These are phyloP conservation scores for Agrotis exclamationis DNA, from an alignment of 2,888 invertebrate species.

Conservation along the genomic window DNA sequence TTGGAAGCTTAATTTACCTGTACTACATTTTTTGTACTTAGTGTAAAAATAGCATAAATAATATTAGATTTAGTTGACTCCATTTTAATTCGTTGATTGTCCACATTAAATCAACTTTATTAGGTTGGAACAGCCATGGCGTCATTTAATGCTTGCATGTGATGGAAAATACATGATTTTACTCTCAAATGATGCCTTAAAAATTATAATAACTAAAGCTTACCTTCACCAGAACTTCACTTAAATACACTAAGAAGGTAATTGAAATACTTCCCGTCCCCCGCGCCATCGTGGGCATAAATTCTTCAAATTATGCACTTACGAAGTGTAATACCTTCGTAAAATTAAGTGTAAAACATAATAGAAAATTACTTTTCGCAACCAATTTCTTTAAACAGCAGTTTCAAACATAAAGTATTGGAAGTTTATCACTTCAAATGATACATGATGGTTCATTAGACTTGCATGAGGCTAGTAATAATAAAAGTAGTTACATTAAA, in stretches of 20 bases:
- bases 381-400: conserved; percentile 43
- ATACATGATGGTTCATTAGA: conserved; percentile 43
- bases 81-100: too few relatives aligned
- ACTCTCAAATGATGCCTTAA: neutral
- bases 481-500: conserved; percentile 51
- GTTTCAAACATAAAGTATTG: conserved; percentile 22
- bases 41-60: too few relatives aligned
- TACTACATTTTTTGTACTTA: too few relatives aligned
- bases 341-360: conserved; percentile 29
- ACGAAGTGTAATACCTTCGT: conserved; percentile 16
- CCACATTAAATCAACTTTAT: too few relatives aligned
- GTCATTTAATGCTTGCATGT: neutral
- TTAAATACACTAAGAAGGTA: conserved; percentile 26
- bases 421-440: conserved; percentile 46
- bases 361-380: conserved; percentile 46
- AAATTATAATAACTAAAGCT: conserved; percentile 12
- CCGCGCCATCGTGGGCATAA: conserved; percentile 15
- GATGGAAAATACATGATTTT: neutral
- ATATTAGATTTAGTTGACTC: too few relatives aligned
- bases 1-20: too few relatives aligned
- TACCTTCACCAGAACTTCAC: neutral
- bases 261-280: conserved; percentile 38
- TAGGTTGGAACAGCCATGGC: neutral
- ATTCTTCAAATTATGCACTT: conserved; percentile 28
- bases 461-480: conserved; percentile 31